Base-by-base conservation (phyloP, 2,113 vertebrate species). In the Anthoscopus minutus region DNA sequence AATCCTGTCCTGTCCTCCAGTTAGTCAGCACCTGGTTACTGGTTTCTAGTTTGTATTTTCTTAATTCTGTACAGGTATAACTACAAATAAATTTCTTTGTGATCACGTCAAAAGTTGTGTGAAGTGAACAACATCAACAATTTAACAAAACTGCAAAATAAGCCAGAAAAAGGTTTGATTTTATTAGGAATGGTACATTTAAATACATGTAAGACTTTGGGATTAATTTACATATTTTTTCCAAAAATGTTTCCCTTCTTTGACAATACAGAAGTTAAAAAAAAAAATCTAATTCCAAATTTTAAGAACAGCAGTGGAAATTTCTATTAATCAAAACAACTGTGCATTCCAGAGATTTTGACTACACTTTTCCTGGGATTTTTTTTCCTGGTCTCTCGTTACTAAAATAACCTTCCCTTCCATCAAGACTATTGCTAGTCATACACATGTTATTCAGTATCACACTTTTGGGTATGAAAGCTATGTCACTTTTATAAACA, bases 121-220 rank as follows among this genome's bases (percentile, higher is more conserved):
- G 2, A 96, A 86, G 53, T 9, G 30, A 94, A 38, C 33, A 81
- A 37, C 37, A 62, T 57, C 60, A 81, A 65, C 11, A 38, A 86
- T 57, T 67, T 58, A 92, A 88, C 30, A 77, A 58, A 80, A 93
- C 69, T 31, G 35, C 86, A 64, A 91, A 62, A 10, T 93, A 92
- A 96, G 96, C 95, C 95, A 95, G 95, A 96, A 97, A 96, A 96
- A 96, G 79, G 74, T 92, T 96, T 95, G 96, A 96, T 97, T 97
- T 94, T 91, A 96, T 94, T 96, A 97, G 96, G 96, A 97, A 96
- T 91, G 93, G 89, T 97, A 97, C 96, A 96, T 93, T 97, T 95
- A 95, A 96, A 96, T 96, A 95, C 94, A 96, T 4, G 27, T 96
- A 97, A 96, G 93, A 95, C 96, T 97, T 96, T 58, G 88, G 88